phyloP scores from a whole-genome alignment of 2,888 invertebrate genomes.

The Cantharis rufa region DNA sequence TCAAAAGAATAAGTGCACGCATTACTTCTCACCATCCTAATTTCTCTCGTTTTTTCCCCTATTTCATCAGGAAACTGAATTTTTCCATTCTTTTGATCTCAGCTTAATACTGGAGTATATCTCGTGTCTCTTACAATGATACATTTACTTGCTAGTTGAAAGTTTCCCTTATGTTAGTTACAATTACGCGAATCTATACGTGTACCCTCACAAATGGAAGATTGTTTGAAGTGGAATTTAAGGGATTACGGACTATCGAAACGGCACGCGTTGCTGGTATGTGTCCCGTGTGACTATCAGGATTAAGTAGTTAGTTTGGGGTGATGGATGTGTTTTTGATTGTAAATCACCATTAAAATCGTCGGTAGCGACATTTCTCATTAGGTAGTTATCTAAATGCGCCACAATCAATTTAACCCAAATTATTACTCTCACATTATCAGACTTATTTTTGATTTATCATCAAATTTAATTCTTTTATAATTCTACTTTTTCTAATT shows the following conservation, averaged over 20 bases:
- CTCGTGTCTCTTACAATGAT: constrained; percentile 25
- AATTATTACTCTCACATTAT: neutral
- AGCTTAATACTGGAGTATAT: constrained; percentile 12
- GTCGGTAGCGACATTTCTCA: neutral
- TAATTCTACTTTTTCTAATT: too few relatives aligned
- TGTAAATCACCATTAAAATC: neutral
- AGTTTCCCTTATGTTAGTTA: constrained; percentile 16
- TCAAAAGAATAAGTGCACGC: constrained; percentile 21
- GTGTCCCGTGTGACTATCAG: constrained; percentile 29
- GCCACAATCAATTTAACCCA: neutral
- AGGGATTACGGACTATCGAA: constrained; percentile 31
- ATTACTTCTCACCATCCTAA: constrained; percentile 23
- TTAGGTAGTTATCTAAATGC: neutral
- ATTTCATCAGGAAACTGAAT: constrained; percentile 22
- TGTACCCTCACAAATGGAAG: constrained; percentile 4
- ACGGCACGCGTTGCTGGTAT: constrained; percentile 28
- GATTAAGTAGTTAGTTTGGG: neutral
- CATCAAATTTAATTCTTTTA: neutral
- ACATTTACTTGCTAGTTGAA: constrained; percentile 28
- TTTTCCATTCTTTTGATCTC: constrained; percentile 26
- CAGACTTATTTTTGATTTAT: neutral
- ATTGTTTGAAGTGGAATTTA: constrained; percentile 33
- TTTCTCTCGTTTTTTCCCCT: constrained; percentile 19
- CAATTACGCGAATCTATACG: constrained; percentile 13
- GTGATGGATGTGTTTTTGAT: neutral